Evolutionary conservation across 2,888 invertebrate genomes (phyloP), one percentile per base, ranked within the genome.

Genomic region (Mactromeris polynyma): DNA sequence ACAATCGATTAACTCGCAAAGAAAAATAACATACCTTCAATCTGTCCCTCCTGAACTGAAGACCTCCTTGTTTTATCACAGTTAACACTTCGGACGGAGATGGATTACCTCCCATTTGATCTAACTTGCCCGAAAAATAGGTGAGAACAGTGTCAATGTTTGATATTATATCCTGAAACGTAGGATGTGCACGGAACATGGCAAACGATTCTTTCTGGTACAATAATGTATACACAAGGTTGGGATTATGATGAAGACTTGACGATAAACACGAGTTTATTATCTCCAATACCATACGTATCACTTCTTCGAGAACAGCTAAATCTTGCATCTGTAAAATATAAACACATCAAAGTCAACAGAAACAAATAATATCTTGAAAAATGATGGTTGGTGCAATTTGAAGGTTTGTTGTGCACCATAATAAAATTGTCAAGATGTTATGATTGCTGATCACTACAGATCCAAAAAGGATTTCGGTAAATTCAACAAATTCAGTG

Each of bases 281-380:
- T 89, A 99, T 99, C 97, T 99, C 99, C 90, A 99, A 97, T 26
- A 99, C 98, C 98, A 99, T 99, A 46, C 99, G 97, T 46, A 99
- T 97, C 0, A 99, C 99, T 97, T 99, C 99, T 97, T 99, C 99
- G 46, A 99, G 97, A 0, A 99, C 99, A 73, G 98, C 98, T 93
- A 99, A 97, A 97, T 96, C 96, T 90, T 96, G 95, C 83, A 98
- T 98, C 98, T 98, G 97, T 46, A 86, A 88, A 26, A 64, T 9
- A 64, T 26, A 40, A 64, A 51, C 7, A 85, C 36, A 81, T 81
- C 3, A 69, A n/a, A 17, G 14, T 51, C n/a, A n/a, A n/a, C n/a
- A n/a, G n/a, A n/a, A n/a, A n/a, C n/a, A n/a, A n/a, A n/a, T n/a
- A n/a, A n/a, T n/a, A n/a, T n/a, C n/a, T n/a, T n/a, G n/a, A n/a